A percentile compares a stretch with the other conserved stretches of the same genome.
phyloP scores from a whole-genome alignment of 1,140 invertebrate genomes.

The Calephelis virginiensis region DNA sequence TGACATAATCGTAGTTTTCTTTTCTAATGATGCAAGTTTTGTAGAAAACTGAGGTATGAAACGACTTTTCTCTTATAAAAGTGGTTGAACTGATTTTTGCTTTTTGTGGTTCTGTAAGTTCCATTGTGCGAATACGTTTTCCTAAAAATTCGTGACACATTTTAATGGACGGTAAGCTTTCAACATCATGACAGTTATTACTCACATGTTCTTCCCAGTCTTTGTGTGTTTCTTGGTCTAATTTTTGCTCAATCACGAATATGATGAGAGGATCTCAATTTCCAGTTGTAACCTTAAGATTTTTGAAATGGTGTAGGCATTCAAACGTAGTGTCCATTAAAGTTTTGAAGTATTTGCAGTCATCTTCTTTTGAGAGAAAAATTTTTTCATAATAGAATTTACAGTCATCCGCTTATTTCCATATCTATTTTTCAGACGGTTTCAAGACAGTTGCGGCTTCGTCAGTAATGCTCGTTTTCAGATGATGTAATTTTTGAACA shows the following conservation, averaged over 20 bases:
- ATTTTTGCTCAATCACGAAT: conserved; percentile 31
- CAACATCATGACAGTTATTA: conserved; percentile 26
- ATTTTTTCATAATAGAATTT: too few species aligned
- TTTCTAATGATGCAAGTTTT: conserved; percentile 15
- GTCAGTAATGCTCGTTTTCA: too few species aligned
- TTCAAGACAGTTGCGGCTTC: too few species aligned
- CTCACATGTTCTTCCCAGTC: conserved; percentile 33
- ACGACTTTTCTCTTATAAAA: not conserved
- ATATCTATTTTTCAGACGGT: too few species aligned
- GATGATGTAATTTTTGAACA: too few species aligned
- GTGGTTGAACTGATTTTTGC: too few species aligned
- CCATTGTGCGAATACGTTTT: conserved; percentile 32
- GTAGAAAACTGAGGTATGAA: not conserved
- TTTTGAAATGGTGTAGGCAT: too few species aligned
- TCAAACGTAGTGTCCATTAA: too few species aligned
- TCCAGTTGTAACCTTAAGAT: too few species aligned
- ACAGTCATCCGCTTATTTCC: too few species aligned
- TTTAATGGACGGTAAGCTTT: conserved; percentile 29
- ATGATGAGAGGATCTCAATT: not conserved
- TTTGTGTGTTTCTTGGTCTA: conserved; percentile 38
- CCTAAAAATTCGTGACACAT: conserved; percentile 33
- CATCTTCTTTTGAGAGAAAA: too few species aligned
- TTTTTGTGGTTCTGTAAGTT: conserved; percentile 30
- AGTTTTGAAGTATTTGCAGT: too few species aligned
- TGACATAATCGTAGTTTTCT: conserved; percentile 10